Conservation (phyloP, 2,113 vertebrate genomes). For the rat (Rattus norvegicus) region GRCr8 NC_086019.1:218219001-218219500, state of each 20-base stretch:
- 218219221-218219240: neutral
- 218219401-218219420: too few relatives aligned
- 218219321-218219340: neutral
- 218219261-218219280: neutral
- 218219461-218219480: too few relatives aligned
- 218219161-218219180: neutral
- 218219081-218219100: neutral
- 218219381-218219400: too few relatives aligned
- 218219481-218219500: neutral
- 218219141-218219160: neutral
- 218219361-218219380: neutral
- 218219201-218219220: neutral
- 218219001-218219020: neutral
- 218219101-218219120: neutral
- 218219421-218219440: too few relatives aligned
- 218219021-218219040: neutral
- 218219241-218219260: neutral
- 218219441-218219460: too few relatives aligned
- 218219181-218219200: neutral
- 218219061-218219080: neutral
- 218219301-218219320: neutral
- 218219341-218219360: neutral
- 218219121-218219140: neutral
- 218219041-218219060: accelerated
- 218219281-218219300: neutral